phyloP scores from a whole-genome alignment of 2,888 invertebrate species.

The Ochropleura leucogaster region DNA sequence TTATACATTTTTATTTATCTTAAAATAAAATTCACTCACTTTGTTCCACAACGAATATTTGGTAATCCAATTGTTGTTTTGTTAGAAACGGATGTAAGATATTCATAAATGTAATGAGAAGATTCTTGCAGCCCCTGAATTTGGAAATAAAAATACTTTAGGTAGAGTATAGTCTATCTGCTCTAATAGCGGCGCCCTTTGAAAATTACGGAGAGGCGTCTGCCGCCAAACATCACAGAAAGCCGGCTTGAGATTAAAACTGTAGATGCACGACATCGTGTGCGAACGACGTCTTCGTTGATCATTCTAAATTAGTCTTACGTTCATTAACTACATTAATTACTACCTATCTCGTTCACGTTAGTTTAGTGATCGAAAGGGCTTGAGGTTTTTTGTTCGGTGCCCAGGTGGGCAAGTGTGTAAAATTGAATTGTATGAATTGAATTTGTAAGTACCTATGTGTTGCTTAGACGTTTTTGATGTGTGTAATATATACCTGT shows the following conservation, averaged over 20 bases:
- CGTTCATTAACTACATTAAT: no score
- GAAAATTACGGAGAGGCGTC: not conserved
- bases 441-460: no score
- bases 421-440: no score
- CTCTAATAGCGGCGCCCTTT: not conserved
- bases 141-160: constrained; percentile 22
- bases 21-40: constrained; percentile 78
- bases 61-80: constrained; percentile 97
- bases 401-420: no score
- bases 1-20: no score
- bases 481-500: no score
- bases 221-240: not conserved
- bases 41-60: constrained; percentile 96
- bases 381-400: not conserved
- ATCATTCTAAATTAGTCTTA: not conserved
- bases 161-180: not conserved
- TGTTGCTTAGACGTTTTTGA: no score
- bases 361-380: not conserved
- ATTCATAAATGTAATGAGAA: constrained; percentile 94
- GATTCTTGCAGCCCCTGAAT: constrained; percentile 92
- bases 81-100: constrained; percentile 96
- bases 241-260: not conserved
- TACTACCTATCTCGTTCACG: not conserved
- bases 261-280: not conserved
- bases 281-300: not conserved